Base-by-base conservation (phyloP, 2,888 invertebrate genomes). In the Tenodera sinensis region DNA sequence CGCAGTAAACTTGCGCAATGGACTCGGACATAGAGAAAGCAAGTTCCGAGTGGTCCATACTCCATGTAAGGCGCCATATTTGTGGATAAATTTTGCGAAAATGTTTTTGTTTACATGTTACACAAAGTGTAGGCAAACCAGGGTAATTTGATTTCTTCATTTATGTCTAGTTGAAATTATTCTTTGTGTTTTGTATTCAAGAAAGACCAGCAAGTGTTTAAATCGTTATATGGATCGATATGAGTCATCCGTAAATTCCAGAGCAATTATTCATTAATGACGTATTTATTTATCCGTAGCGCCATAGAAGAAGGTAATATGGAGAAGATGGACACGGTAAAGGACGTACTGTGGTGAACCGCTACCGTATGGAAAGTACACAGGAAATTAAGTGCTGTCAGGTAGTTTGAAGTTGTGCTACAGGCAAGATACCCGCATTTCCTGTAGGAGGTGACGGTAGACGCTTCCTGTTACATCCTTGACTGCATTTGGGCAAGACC, bases 401-500 rank as follows among this genome's bases (percentile, higher is more conserved):
- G 54, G 4, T 20, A 25, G 15, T 71, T 71, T 20, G 20, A 71
- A 15, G 54, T 71, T 71, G 54, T 71, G 54, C 25, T 2, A 6
- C 4, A 14, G 3, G 54, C 20, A 20, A 71, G 20, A 20, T 1
- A 25, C 54, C 54, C 54, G 54, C 54, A 71, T 71, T 71, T 71
- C 54, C 54, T 71, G 54, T 71, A 71, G 54, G 54, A 20, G 25
- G 54, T 71, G 54, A 71, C 25, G 6, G 54, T 4, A 25, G 20
- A 42, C 7, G 42, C 34, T 34, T 85, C n/a, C 47, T 85, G 34
- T 34, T 42, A 20, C 34, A 85, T 8, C 47, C 25, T 47, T 42
- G 34, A n/a, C n/a, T n/a, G 34, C 88, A 84, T 89, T 84, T 87
- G 89, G 87, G 81, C 87, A 89, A 88, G 89, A 88, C 89, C 89